Conservation (phyloP, 1,140 invertebrate genomes). For the Leptinotarsa undecemlineata region DNA sequence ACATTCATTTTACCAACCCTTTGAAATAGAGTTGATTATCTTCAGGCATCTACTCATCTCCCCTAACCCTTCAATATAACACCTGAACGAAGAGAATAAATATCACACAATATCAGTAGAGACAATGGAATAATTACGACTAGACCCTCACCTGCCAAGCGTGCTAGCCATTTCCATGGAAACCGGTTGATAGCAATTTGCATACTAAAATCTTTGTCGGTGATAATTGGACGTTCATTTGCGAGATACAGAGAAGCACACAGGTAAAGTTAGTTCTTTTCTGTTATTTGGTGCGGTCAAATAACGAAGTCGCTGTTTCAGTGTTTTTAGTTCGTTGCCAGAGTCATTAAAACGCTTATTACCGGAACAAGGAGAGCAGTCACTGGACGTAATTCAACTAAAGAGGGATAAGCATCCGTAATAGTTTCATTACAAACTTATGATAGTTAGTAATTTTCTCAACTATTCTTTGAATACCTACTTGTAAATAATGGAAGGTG, state of each 20-base stretch:
- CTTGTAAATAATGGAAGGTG: too few relatives aligned
- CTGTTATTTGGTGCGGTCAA: background rate
- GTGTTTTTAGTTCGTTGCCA: slow-evolving; percentile 1
- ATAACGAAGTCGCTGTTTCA: background rate
- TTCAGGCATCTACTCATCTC: slow-evolving; percentile 16
- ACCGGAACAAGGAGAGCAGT: background rate
- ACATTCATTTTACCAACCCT: slow-evolving; percentile 31
- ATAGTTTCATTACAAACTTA: too few relatives aligned
- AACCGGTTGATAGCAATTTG: slow-evolving; percentile 52
- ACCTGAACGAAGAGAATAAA: slow-evolving; percentile 37
- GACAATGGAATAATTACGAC: slow-evolving; percentile 51
- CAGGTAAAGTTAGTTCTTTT: slow-evolving; percentile 6
- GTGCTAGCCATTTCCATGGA: slow-evolving; percentile 46
- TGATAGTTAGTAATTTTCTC: too few relatives aligned
- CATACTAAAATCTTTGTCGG: slow-evolving; percentile 54
- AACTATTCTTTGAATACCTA: too few relatives aligned
- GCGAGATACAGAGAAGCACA: background rate
- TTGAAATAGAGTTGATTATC: slow-evolving; percentile 34
- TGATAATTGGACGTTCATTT: slow-evolving; percentile 50
- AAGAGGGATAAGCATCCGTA: too few relatives aligned
- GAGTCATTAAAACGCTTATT: background rate
- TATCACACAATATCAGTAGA: slow-evolving; percentile 41
- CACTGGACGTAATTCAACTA: background rate
- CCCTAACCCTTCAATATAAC: slow-evolving; percentile 22
- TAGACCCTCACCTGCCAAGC: slow-evolving; percentile 47